A percentile compares a stretch with the other conserved stretches of the same genome.
phyloP scores from a whole-genome alignment of 2,797 vertebrate genomes.

The Rhincodon typus region DNA sequence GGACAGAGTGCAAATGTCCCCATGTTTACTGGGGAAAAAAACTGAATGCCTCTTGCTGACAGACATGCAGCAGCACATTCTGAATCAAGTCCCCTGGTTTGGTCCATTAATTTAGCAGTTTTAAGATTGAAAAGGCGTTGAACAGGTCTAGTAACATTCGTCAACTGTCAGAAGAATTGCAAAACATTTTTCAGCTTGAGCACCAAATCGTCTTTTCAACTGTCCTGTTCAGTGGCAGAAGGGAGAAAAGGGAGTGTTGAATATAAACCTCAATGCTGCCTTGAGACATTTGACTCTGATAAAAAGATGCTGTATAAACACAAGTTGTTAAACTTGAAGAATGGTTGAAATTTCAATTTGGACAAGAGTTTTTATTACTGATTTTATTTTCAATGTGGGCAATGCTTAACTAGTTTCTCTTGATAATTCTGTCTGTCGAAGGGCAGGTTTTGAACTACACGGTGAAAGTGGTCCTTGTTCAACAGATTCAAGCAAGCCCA shows the following conservation, averaged over 20 bases:
- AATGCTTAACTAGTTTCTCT: too few relatives aligned
- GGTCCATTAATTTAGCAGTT: background rate
- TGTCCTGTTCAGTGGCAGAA: background rate
- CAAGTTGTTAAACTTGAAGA: background rate
- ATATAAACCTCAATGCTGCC: background rate
- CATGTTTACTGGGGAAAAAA: background rate
- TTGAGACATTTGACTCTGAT: background rate
- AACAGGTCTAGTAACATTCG: background rate
- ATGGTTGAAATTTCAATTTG: background rate
- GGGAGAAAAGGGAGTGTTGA: background rate
- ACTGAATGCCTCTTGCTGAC: background rate
- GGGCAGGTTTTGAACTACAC: too few relatives aligned
- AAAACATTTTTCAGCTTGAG: background rate
- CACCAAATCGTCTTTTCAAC: background rate
- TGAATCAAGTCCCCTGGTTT: background rate
- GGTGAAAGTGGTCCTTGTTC: too few relatives aligned
- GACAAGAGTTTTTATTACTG: background rate
- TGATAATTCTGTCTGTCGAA: too few relatives aligned
- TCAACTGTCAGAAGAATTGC: background rate
- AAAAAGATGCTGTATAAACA: background rate
- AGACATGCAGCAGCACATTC: background rate
- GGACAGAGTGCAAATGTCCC: constrained; percentile 43
- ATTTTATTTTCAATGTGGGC: too few relatives aligned
- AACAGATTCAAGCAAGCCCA: too few relatives aligned
- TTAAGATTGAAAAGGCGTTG: background rate